Evolutionary conservation across 1,140 invertebrate species (phyloP).

Genomic region (Pogonognathellus flavescens): DNA sequence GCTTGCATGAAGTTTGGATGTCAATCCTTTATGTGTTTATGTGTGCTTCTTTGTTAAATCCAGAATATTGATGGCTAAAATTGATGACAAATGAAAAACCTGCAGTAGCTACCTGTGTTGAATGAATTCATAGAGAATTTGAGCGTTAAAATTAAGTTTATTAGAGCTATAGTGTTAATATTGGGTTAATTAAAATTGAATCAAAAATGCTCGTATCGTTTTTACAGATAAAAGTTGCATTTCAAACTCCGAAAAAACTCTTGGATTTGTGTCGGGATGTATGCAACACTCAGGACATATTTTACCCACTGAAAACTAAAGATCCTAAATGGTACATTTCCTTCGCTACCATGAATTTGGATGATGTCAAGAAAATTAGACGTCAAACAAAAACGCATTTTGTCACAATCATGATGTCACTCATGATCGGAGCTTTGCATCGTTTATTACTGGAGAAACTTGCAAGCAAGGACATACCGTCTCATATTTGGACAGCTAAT

Average conservation of each 20-base stretch:
- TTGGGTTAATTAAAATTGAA: too few relatives aligned
- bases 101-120: too few relatives aligned
- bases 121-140: too few relatives aligned
- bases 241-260: constrained; percentile 43
- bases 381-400: constrained; percentile 56
- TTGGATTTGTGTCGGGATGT: constrained; percentile 45
- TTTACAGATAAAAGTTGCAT: constrained; percentile 36
- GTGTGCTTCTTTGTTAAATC: too few relatives aligned
- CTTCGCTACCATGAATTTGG: constrained; percentile 47
- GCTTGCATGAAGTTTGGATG: too few relatives aligned
- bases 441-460: constrained; percentile 39
- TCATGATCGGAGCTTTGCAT: constrained; percentile 56
- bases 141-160: too few relatives aligned
- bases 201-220: background rate
- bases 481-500: constrained; percentile 56
- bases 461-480: constrained; percentile 20
- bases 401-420: constrained; percentile 53
- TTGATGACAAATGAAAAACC: too few relatives aligned
- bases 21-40: too few relatives aligned
- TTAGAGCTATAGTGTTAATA: too few relatives aligned
- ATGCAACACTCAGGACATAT: constrained; percentile 32
- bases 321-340: constrained; percentile 47
- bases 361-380: constrained; percentile 52
- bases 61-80: too few relatives aligned
- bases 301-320: constrained; percentile 45